Base-by-base conservation (phyloP, 1,140 invertebrate genomes). In the Heliconius hermathena region DNA sequence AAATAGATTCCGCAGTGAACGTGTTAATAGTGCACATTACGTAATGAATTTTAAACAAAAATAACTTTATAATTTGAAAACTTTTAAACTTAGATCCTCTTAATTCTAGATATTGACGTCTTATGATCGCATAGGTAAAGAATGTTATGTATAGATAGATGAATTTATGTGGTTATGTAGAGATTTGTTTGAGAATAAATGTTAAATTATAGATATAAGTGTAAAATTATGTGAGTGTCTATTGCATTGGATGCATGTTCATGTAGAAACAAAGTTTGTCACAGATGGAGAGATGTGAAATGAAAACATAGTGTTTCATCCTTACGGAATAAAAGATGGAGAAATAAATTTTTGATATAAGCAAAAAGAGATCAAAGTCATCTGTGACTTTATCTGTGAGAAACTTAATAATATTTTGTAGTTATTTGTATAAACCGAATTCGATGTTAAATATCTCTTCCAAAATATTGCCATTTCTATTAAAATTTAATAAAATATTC, bases 391-490 rank as follows among this genome's bases (percentile, higher is more conserved):
- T 13, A 76, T 77, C 71, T 71, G 72, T 77, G 75, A 54, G 71
- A 81, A 81, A 81, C 77, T 78, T 81, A 60, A 26, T 18, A 57
- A 49, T 81, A 83, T 89, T 89, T 88, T 85, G 84, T 91, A 89
- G 88, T 84, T 84, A 81, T 86, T 87, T 88, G 77, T 84, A 87
- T 83, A 87, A 91, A 88, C 89, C 87, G 90, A 91, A 91, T 91
- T 94, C 89, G 84, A 90, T 89, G 89, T 92, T 88, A 90, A 83
- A 85, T 82, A 81, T 85, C 81, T 86, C 88, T 90, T 90, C 89
- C 91, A 92, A 89, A 89, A 90, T 91, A 91, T 84, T 91, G 90
- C 90, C 91, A 92, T 90, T 86, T 90, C 84, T 90, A 88, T 46
- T 87, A 82, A 89, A 74, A 46, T 77, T 80, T 83, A 87, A 82